Base-by-base conservation (phyloP, 2,888 invertebrate species). In the Abscondita cerata region DNA sequence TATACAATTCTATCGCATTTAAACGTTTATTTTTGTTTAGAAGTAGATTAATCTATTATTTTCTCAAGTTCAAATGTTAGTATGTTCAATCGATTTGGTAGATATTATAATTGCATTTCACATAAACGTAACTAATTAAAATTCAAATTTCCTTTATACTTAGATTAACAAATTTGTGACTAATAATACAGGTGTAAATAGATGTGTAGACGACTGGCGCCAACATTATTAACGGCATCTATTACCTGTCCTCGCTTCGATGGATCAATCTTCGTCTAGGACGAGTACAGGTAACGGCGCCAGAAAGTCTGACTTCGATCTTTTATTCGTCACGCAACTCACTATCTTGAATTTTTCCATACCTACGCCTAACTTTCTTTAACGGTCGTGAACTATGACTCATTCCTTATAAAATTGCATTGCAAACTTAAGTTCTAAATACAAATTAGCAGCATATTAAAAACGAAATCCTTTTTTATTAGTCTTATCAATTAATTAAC, bases 261-360 rank as follows among this genome's bases (percentile, higher is more conserved):
- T 63, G 70, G 70, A 71, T 70, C 70, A 70, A 70, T 69, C 70
- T 63, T 62, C 59, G 62, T 65, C 65, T 63, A 54, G 56, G 67
- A 53, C 59, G 62, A 47, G 56, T 60, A 59, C 57, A 64, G 64
- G 60, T 59, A 52, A 47, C 59, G 73, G 72, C 73, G 74, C 74
- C 73, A 62, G 57, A 54, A 67, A 69, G 73, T 73, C 73, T 73
- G 72, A 64, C 71, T 74, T 73, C 73, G 73, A 73, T 72, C 74
- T 67, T 60, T 54, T 64, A 60, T 64, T 61, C 57, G 70, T 70
- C 73, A 73, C 73, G 72, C 73, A 50, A 62, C 56, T n/a, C 47
- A 52, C 52, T 34, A 20, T 47, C 48, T 57, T 57, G 46, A 47
- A 57, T 57, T 62, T 62, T 57, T 48, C 52, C 18, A 16, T 41